Evolutionary conservation across 2,888 invertebrate genomes (phyloP).

Genomic region (Agrochola macilenta): DNA sequence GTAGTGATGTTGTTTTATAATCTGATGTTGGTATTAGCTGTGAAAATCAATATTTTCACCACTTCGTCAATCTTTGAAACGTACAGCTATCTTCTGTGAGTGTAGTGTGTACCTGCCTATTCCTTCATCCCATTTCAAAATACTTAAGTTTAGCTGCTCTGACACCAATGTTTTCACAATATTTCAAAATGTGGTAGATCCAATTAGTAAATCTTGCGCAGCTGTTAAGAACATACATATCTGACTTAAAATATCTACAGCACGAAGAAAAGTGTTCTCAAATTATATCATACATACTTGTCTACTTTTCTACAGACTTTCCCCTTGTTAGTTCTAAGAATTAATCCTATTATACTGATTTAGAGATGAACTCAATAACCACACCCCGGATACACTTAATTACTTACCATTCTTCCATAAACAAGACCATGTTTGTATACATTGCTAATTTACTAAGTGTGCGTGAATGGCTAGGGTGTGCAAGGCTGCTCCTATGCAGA

Average conservation of each 20-base stretch:
- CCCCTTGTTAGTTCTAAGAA: conserved; percentile 1
- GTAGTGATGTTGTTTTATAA: conserved; percentile 37
- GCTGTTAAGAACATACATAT: not conserved
- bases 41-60: conserved; percentile 38
- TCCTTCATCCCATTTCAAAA: too few relatives aligned
- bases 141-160: too few relatives aligned
- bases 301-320: not conserved
- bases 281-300: not conserved
- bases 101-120: too few relatives aligned
- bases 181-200: not conserved
- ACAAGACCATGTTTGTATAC: conserved; percentile 31
- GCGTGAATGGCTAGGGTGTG: conserved; percentile 39
- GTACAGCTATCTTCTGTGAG: not conserved
- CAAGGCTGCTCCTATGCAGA: not conserved
- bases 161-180: not conserved
- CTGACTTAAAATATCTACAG: not conserved
- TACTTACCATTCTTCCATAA: conserved; percentile 38
- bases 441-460: conserved; percentile 52
- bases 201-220: not conserved
- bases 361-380: conserved; percentile 37
- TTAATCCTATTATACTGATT: conserved; percentile 25
- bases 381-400: conserved; percentile 40
- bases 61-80: not conserved
- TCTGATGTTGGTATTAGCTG: conserved; percentile 40
- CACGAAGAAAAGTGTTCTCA: not conserved